Evolutionary conservation across 2,797 vertebrate genomes (phyloP), one percentile per base, ranked within the genome.

Genomic region (Yasuhikotakia modesta): DNA sequence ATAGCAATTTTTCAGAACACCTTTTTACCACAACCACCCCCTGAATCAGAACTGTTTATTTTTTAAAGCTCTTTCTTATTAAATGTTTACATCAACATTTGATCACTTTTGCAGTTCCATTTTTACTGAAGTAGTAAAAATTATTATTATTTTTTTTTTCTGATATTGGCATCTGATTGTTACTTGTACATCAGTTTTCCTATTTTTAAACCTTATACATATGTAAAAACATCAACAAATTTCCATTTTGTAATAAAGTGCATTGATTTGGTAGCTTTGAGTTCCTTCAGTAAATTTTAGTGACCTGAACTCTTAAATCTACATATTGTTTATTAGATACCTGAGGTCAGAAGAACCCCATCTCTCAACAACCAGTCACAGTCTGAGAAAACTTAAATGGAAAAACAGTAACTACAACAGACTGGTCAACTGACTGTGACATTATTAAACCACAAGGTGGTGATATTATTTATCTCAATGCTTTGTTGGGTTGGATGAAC

Each of bases 311-410:
- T 48, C 60, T 76, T 67, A 72, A 76, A 70, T 69, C 5, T 78
- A 55, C 58, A 75, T 78, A 58, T 81, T 82, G 77, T 57, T 53
- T 82, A 82, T 52, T 79, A 86, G 84, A 78, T 82, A 52, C 76
- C 77, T 64, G 39, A 82, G 55, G 69, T 81, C 53, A 67, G 73
- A 78, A 80, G 74, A 78, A 82, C 60, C 61, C 76, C 73, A 17
- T 84, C 81, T n/a, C 79, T 86, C 72, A 74, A 66, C 7, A 35
- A 81, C 57, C 79, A 48, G 55, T 71, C 48, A 68, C 81, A 75
- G 55, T 77, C 60, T 58, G 76, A 76, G 67, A 84, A 82, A 50
- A 79, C 1, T 35, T 3, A 5, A 35, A 35, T 35, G 68, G 57
- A 66, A 69, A 17, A 64, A 65, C 52, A 50, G 2, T 45, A 16